Percentiles rank a stretch among this genome's conserved stretches.
These are phyloP conservation scores for Chromoteleia sp. DNA, from an alignment of 2,888 invertebrate species.

Conservation along the genomic window DNA sequence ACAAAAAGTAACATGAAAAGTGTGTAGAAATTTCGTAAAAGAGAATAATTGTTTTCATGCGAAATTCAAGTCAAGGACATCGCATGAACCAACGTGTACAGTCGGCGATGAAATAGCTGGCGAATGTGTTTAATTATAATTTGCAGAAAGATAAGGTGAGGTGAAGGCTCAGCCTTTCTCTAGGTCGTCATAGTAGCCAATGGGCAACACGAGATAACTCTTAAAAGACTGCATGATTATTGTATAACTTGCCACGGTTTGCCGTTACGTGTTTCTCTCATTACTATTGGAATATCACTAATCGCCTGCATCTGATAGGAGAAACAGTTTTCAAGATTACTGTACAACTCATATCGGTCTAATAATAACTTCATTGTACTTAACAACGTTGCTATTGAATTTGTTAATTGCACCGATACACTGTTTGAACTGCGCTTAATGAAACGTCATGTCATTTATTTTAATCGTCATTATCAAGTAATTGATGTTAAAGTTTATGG, in stretches of 20 bases:
- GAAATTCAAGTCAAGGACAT: constrained; percentile 70
- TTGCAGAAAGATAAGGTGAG: constrained; percentile 67
- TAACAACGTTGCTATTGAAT: constrained; percentile 48
- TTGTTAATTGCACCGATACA: constrained; percentile 29
- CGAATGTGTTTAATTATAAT: constrained; percentile 70
- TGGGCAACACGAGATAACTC: constrained; percentile 65
- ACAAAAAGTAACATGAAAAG: constrained; percentile 38
- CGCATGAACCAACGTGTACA: constrained; percentile 43
- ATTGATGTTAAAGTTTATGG: background rate
- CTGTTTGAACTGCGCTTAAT: constrained; percentile 1
- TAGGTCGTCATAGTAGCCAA: constrained; percentile 68
- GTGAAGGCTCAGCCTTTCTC: constrained; percentile 71
- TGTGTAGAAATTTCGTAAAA: constrained; percentile 69
- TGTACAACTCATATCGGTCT: constrained; percentile 37
- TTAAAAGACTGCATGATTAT: constrained; percentile 62
- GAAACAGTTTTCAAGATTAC: constrained; percentile 42
- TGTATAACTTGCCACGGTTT: constrained; percentile 58
- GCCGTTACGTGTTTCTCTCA: constrained; percentile 65
- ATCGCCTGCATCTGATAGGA: constrained; percentile 54
- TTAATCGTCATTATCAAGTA: constrained; percentile 1
- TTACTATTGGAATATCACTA: constrained; percentile 59
- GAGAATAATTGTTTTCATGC: constrained; percentile 68
- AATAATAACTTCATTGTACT: constrained; percentile 61
- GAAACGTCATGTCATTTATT: constrained; percentile 13
- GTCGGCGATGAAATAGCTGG: constrained; percentile 65